A percentile compares a stretch with the other conserved stretches of the same genome.
Evolutionary conservation across 2,797 vertebrate genomes (phyloP).

Genomic region (Florisuga fusca): DNA sequence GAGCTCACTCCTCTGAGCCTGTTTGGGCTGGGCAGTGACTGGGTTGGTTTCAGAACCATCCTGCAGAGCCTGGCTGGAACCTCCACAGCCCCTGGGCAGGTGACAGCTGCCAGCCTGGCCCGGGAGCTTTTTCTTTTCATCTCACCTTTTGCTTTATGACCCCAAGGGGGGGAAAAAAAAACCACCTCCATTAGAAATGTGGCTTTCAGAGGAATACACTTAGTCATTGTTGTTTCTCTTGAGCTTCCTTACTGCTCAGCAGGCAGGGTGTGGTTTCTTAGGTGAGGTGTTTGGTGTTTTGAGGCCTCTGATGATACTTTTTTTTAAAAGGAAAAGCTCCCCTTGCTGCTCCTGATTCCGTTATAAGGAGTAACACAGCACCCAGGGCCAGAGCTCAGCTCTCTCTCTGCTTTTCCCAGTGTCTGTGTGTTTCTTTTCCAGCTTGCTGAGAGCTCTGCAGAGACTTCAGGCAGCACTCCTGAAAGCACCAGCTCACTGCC

Average conservation of each 20-base stretch:
- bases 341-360: neutral
- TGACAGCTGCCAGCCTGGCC: fast-evolving
- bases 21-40: neutral
- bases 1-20: neutral
- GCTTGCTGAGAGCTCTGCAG: neutral
- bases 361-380: fast-evolving
- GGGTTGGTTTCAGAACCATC: fast-evolving
- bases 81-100: fast-evolving
- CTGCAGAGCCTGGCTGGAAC: fast-evolving
- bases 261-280: neutral
- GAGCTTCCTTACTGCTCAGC: neutral
- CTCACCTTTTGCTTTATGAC: neutral
- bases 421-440: neutral
- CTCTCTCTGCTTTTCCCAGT: neutral
- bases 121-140: fast-evolving
- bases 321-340: neutral
- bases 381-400: neutral
- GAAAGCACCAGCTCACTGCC: neutral
- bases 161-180: neutral
- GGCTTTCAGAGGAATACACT: neutral
- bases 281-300: fast-evolving
- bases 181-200: fast-evolving
- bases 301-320: neutral
- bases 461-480: neutral
- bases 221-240: neutral